phyloP scores from a whole-genome alignment of 2,113 vertebrate genomes.

The Hiodon alosoides region DNA sequence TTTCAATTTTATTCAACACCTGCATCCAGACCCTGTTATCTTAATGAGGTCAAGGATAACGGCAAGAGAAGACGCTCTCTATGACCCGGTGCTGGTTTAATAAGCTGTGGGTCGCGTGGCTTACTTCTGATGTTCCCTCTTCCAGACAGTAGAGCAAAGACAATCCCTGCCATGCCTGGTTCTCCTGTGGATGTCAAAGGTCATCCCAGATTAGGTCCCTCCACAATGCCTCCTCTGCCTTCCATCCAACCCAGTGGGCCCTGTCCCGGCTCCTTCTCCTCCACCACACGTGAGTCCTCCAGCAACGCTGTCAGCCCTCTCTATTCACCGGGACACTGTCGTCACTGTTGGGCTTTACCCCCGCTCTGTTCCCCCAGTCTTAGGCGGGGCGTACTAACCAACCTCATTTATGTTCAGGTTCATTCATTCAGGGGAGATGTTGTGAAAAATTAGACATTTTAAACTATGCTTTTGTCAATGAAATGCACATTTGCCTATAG shows the following conservation, averaged over 20 bases:
- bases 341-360: not conserved
- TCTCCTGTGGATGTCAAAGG: slow-evolving; percentile 97
- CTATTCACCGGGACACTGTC: too few relatives aligned
- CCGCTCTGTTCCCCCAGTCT: not conserved
- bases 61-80: not conserved
- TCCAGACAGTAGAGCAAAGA: slow-evolving; percentile 89
- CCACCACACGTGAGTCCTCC: slow-evolving; percentile 75
- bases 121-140: slow-evolving; percentile 27
- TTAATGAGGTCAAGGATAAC: slow-evolving; percentile 11
- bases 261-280: slow-evolving; percentile 85
- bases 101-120: not conserved
- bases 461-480: too few relatives aligned
- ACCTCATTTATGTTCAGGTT: not conserved
- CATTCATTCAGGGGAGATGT: too few relatives aligned
- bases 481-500: too few relatives aligned
- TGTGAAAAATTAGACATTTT: too few relatives aligned
- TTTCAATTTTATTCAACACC: slow-evolving; percentile 7
- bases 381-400: too few relatives aligned
- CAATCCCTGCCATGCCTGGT: slow-evolving; percentile 92
- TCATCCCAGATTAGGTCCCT: slow-evolving; percentile 88
- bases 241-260: slow-evolving; percentile 85
- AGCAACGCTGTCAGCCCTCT: too few relatives aligned
- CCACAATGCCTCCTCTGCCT: slow-evolving; percentile 89
- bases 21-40: not conserved
- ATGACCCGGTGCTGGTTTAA: too few relatives aligned